Conservation (phyloP, 2,113 vertebrate genomes). For the Calonectris borealis region DNA sequence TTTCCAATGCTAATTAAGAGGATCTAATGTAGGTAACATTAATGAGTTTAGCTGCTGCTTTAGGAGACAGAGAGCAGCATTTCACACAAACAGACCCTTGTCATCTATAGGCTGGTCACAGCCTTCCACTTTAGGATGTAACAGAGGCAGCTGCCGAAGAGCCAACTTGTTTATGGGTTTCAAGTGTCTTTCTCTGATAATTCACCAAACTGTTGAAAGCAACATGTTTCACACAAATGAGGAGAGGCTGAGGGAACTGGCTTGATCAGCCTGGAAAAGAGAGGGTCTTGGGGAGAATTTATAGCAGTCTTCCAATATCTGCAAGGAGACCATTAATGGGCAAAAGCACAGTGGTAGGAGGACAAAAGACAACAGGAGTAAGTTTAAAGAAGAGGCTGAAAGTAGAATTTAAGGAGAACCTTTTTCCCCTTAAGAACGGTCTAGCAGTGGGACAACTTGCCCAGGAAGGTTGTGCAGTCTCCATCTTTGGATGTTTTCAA, state of each 20-base stretch:
- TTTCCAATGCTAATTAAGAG: neutral
- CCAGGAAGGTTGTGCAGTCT: neutral
- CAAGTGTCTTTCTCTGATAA: neutral
- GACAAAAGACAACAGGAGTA: neutral
- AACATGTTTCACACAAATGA: neutral
- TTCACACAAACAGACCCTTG: neutral
- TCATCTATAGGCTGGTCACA: neutral
- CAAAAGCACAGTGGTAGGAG: neutral
- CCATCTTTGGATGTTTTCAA: neutral
- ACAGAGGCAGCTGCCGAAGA: neutral
- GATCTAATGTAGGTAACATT: neutral
- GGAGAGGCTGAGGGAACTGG: neutral
- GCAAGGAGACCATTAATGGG: neutral
- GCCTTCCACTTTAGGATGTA: neutral
- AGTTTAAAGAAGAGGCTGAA: neutral
- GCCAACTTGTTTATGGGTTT: neutral
- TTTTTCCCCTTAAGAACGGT: neutral
- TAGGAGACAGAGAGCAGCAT: neutral
- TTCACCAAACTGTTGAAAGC: neutral
- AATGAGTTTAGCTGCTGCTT: neutral
- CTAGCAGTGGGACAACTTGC: neutral
- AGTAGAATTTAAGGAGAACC: neutral
- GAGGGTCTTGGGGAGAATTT: neutral
- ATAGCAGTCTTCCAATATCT: neutral
- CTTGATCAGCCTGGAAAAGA: neutral